Evolutionary conservation across 2,797 vertebrate genomes (phyloP).

Genomic region (Phyllotis vaccarum): DNA sequence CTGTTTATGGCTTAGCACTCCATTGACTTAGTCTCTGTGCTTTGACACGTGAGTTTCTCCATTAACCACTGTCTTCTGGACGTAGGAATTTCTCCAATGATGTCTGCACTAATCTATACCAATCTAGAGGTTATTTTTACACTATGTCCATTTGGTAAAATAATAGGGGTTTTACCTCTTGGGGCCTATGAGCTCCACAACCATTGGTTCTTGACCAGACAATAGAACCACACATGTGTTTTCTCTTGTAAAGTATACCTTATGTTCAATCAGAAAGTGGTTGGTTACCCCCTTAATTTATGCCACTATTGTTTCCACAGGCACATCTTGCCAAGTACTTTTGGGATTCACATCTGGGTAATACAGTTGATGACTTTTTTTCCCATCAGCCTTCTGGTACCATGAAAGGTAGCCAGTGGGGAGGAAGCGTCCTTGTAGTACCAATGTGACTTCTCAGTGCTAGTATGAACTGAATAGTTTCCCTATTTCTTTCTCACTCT

Average conservation of each 20-base stretch:
- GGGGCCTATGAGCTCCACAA: not conserved
- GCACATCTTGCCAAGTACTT: not conserved
- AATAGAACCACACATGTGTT: not conserved
- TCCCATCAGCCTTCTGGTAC: not conserved
- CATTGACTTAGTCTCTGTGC: not conserved
- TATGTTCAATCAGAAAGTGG: not conserved
- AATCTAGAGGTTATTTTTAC: not conserved
- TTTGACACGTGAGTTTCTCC: not conserved
- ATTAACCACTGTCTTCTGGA: not conserved
- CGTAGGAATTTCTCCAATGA: not conserved
- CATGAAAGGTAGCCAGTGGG: not conserved
- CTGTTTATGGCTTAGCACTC: not conserved
- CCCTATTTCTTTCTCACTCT: not conserved
- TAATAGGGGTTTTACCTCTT: not conserved
- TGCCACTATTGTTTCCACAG: not conserved
- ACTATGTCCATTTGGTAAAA: not conserved
- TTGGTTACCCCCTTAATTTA: not conserved
- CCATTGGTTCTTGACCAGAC: not conserved
- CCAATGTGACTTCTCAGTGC: not conserved
- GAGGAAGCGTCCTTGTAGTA: not conserved
- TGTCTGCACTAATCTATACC: not conserved
- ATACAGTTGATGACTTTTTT: not conserved
- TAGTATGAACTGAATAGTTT: not conserved
- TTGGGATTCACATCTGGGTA: not conserved
- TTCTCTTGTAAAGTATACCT: not conserved